Evolutionary conservation across 1,140 invertebrate species (phyloP).

Genomic region (Sarcophaga bullata): DNA sequence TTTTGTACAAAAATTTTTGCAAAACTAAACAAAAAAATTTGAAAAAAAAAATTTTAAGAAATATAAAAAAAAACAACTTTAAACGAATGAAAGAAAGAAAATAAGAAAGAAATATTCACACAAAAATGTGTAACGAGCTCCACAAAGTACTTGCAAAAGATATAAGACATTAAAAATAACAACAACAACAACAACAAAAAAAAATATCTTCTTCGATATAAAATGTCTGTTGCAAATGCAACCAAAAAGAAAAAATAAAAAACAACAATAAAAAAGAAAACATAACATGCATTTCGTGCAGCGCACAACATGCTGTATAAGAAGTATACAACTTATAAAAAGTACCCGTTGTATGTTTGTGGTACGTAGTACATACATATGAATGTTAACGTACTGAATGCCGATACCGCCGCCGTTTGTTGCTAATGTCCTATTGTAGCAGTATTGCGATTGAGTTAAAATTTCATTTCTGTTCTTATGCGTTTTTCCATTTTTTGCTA

Average conservation of each 20-base stretch:
- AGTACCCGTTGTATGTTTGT: neutral
- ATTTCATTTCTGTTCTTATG: neutral
- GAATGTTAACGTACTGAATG: slow-evolving; percentile 16
- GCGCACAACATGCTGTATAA: slow-evolving; percentile 33
- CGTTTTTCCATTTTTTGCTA: neutral
- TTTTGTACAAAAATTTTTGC: no score
- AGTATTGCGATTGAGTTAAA: slow-evolving; percentile 35
- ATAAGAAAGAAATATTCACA: slow-evolving; percentile 32
- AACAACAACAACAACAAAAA: slow-evolving; percentile 20
- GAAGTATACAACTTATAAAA: slow-evolving; percentile 33
- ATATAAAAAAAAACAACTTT: slow-evolving; percentile 8
- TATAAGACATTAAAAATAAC: slow-evolving; percentile 37
- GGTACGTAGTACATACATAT: neutral
- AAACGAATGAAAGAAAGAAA: neutral
- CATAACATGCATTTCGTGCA: slow-evolving; percentile 40
- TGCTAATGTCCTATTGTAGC: slow-evolving; percentile 37
- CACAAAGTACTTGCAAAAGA: slow-evolving; percentile 39
- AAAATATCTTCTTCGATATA: neutral
- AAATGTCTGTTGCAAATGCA: neutral
- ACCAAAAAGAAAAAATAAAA: neutral
- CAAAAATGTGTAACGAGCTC: slow-evolving; percentile 40
- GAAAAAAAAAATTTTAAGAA: no score
- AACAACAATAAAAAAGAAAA: slow-evolving; percentile 12
- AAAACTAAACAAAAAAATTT: no score
- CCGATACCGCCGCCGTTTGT: slow-evolving; percentile 24